These are phyloP conservation scores for Actinemys pallida DNA, from an alignment of 2,113 vertebrate genomes.

Conservation along the genomic window DNA sequence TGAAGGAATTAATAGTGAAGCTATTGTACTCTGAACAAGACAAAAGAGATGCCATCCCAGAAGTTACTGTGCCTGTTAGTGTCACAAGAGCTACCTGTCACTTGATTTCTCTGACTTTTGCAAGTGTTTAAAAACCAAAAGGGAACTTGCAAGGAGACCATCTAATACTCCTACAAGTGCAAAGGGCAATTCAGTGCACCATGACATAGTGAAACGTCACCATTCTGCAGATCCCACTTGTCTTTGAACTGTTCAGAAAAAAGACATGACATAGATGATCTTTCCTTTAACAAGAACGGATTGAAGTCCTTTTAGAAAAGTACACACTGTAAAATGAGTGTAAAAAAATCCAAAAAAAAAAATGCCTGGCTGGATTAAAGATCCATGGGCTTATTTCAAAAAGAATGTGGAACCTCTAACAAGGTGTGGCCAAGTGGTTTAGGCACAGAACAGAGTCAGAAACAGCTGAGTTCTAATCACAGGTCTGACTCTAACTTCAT, in stretches of 20 bases:
- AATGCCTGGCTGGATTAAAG: not conserved
- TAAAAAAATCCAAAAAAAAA: not conserved
- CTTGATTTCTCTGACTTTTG: not conserved
- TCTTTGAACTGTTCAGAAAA: not conserved
- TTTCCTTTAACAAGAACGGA: not conserved
- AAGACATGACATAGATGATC: not conserved
- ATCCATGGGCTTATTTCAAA: not conserved
- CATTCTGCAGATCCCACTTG: not conserved
- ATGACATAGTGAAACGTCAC: not conserved
- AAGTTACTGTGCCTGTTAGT: not conserved
- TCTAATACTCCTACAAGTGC: not conserved
- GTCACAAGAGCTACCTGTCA: not conserved
- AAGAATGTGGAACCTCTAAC: not conserved
- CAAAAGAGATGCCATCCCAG: not conserved
- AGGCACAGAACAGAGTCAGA: not conserved
- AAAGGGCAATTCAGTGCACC: not conserved
- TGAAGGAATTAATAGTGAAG: not conserved
- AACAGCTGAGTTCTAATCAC: not conserved
- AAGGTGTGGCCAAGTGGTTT: not conserved
- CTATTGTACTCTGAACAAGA: not conserved
- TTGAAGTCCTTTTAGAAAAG: not conserved
- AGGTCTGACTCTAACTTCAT: fast-evolving
- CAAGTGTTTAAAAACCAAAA: not conserved
- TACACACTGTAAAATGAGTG: not conserved
- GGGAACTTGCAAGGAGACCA: not conserved